Evolutionary conservation across 23 tunicate genomes (phyloP), one percentile per base, ranked within the genome.

Genomic region (Trididemnum miniatum): DNA sequence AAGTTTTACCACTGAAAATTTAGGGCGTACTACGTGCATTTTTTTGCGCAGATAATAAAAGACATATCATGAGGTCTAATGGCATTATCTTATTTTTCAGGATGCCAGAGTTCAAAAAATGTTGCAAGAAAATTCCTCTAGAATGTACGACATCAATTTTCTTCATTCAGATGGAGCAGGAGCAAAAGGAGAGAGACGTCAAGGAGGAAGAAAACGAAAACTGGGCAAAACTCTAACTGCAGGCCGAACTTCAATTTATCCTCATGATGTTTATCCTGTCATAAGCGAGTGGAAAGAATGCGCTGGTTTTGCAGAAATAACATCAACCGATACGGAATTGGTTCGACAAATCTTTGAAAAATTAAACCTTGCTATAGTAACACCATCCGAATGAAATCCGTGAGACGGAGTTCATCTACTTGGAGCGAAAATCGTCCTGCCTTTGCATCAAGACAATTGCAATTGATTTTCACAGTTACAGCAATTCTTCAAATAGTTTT

Each of bases 241-340:
- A 20, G 63, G 82, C 2, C 75, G 75, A 15, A 31, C 71, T 7
- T 65, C 83, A 31, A 72, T 86, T 0, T 51, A 83, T 38, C 71
- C 97, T 0, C 86, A 81, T 31, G 85, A 91, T 59, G 90, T 91
- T 59, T 75, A 77, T 51, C 83, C 79, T 0, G 83, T 91, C 31
- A 82, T 91, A 24, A 84, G 85, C 28, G 73, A 78, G 15, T 91
- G 97, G 97, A 59, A 49, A 28, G 97, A 91, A 67, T 91, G 97
- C 65, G 90, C 77, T 2, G 97, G 97, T 2, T 91, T 80, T 50
- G 97, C 90, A 3, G 97, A 91, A 59, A 67, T 91, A 1, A 87
- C 97, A 25, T 81, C 89, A 22, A 37, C 38, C 35, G 89, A 88
- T 52, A 50, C 73, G 32, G 28, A 51, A 34, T 25, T 89, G 35